phyloP scores from a whole-genome alignment of 2,888 invertebrate species.

The Clitarchus hookeri region DNA sequence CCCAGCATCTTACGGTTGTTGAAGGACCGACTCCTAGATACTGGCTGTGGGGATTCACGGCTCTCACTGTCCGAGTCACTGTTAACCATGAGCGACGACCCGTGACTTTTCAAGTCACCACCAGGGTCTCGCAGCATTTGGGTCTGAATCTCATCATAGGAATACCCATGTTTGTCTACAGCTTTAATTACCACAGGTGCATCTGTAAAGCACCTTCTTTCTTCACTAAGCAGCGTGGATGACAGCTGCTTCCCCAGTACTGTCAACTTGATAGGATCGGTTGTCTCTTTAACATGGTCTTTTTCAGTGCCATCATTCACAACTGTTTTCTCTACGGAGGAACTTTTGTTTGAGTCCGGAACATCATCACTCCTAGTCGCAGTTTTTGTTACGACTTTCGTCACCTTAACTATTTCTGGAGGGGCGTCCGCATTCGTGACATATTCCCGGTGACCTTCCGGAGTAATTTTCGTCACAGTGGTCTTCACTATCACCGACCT shows the following conservation, averaged over 20 bases:
- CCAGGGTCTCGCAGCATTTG: neutral
- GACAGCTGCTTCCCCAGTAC: conserved; percentile 25
- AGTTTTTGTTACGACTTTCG: neutral
- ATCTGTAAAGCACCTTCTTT: conserved; percentile 25
- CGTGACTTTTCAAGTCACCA: neutral
- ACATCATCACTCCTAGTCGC: neutral
- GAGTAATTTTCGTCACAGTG: conserved; percentile 21
- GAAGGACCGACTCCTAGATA: conserved; percentile 36
- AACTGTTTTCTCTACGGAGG: neutral
- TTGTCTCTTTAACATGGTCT: neutral
- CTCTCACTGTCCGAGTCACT: conserved; percentile 57
- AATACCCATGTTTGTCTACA: neutral
- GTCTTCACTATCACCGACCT: conserved; percentile 28
- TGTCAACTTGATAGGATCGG: conserved; percentile 23
- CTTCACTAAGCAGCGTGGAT: conserved; percentile 27
- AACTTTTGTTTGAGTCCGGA: conserved; percentile 22
- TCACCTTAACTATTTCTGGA: conserved; percentile 21
- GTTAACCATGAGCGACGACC: conserved; percentile 46
- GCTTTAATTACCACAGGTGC: neutral
- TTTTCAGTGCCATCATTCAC: neutral
- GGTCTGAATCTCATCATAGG: conserved; percentile 21
- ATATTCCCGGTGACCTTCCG: conserved; percentile 11
- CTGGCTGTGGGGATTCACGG: conserved; percentile 41
- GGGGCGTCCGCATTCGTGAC: neutral
- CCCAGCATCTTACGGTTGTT: conserved; percentile 59